Base-by-base conservation (phyloP, 2,888 invertebrate genomes). In the Cabera pusaria region DNA sequence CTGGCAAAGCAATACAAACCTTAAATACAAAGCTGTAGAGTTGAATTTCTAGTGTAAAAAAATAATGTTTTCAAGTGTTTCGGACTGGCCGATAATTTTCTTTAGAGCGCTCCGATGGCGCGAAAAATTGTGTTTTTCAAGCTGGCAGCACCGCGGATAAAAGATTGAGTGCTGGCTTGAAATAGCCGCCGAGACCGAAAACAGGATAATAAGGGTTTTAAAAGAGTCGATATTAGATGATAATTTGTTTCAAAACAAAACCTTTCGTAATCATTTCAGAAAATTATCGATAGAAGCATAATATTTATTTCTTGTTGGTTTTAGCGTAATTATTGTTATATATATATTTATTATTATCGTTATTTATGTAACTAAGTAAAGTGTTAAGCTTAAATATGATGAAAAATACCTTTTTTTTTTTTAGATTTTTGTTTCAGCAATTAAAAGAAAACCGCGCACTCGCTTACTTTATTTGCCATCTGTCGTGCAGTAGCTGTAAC, bases 91-190 rank as follows among this genome's bases (percentile, higher is more conserved):
- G 76, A 72, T 77, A 80, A 83, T 81, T 82, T 83, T 86, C 81
- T 82, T 85, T 76, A 68, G 64, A 76, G 68, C 79, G 84, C 77
- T 85, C 73, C 76, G 72, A 60, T 86, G 83, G 68, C 59, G 76
- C 77, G 83, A 79, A 76, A 77, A 85, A 83, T 80, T 82, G 77
- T 68, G 72, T 80, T 78, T 83, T 85, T 81, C 76, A 81, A 81
- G 64, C 61, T 64, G 52, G 58, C 58, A 57, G 59, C 56, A 45
- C 57, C 6, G 42, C 8, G 28, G 35, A 44, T 63, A 58, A 60
- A 67, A 69, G 62, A 68, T 63, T 67, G 57, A 34, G 34, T 19
- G 31, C 11, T 8, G 24, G 26, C 25, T 25, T 9, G 14, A 39
- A 22, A 32, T 32, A 38, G 18, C 22, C 6, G 8, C 1, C 11